Conservation (phyloP, 2,888 invertebrate species). For the Cheilosia variabilis region DNA sequence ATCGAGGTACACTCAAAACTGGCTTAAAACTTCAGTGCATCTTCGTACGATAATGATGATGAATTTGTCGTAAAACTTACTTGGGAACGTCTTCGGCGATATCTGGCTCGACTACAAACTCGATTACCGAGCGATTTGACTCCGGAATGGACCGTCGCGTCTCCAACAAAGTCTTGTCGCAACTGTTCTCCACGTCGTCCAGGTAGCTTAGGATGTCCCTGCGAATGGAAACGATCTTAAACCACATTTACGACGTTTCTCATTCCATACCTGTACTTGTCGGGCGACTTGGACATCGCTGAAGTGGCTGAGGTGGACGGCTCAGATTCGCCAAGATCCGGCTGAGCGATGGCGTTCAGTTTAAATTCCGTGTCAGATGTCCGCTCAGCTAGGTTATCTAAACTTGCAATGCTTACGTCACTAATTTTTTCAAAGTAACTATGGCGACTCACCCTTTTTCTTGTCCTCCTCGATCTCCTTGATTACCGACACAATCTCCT, state of each 20-base stretch:
- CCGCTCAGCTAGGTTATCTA: conserved; percentile 81
- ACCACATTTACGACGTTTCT: not conserved
- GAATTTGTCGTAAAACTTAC: conserved; percentile 75
- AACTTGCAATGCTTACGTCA: not conserved
- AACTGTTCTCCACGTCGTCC: conserved; percentile 83
- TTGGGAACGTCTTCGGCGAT: conserved; percentile 83
- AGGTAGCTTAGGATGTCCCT: conserved; percentile 83
- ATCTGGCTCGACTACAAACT: conserved; percentile 83
- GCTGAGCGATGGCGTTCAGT: conserved; percentile 76
- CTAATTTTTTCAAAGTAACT: not conserved
- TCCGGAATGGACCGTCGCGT: conserved; percentile 82
- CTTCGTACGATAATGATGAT: no score
- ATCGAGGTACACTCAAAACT: no score
- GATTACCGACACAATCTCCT: conserved; percentile 83
- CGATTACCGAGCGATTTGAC: conserved; percentile 82
- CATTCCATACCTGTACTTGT: conserved; percentile 80
- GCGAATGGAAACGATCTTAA: conserved; percentile 2
- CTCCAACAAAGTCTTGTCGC: conserved; percentile 82
- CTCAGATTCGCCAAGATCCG: conserved; percentile 70
- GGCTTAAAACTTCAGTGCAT: no score
- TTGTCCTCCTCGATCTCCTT: conserved; percentile 84
- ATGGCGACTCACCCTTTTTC: conserved; percentile 78
- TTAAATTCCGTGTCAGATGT: conserved; percentile 80
- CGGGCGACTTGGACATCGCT: conserved; percentile 75
- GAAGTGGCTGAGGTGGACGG: conserved; percentile 30